phyloP scores from a whole-genome alignment of 2,113 vertebrate species.

The Seriola aureovittata region DNA sequence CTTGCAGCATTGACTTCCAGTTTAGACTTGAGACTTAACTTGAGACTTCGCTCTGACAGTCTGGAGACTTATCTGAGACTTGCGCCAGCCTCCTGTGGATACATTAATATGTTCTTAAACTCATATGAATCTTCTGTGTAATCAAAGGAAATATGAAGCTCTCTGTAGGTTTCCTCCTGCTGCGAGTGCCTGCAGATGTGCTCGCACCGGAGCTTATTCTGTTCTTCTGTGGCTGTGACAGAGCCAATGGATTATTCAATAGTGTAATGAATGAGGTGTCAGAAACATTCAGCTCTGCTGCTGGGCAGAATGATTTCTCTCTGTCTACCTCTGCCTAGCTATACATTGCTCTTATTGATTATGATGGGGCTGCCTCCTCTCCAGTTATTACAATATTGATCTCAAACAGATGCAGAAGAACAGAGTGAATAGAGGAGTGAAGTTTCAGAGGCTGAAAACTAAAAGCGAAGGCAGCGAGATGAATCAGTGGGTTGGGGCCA shows the following conservation, averaged over 20 bases:
- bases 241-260: slow-evolving; percentile 79
- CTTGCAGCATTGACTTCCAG: not conserved
- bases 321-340: slow-evolving; percentile 69
- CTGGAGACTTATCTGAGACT: not conserved
- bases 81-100: slow-evolving; percentile 4
- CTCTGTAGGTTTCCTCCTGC: slow-evolving; percentile 44
- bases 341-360: slow-evolving; percentile 80
- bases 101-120: slow-evolving; percentile 40
- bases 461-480: slow-evolving; percentile 21
- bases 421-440: slow-evolving; percentile 29
- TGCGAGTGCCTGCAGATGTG: slow-evolving; percentile 48
- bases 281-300: slow-evolving; percentile 75
- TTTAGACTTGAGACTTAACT: slow-evolving; percentile 10
- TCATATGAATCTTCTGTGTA: slow-evolving; percentile 44
- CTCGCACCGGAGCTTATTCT: slow-evolving; percentile 48
- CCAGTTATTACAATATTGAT: slow-evolving; percentile 84
- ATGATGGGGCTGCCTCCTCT: slow-evolving; percentile 78
- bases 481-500: slow-evolving; percentile 39
- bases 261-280: slow-evolving; percentile 81
- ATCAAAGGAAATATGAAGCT: slow-evolving; percentile 42
- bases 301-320: slow-evolving; percentile 79
- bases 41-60: slow-evolving; percentile 19
- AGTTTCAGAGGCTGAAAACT: slow-evolving; percentile 45
- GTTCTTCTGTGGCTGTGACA: slow-evolving; percentile 67
- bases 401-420: slow-evolving; percentile 64